These are phyloP conservation scores for Pterocles orientalis DNA, from an alignment of 2,113 vertebrate genomes.

Conservation along the genomic window DNA sequence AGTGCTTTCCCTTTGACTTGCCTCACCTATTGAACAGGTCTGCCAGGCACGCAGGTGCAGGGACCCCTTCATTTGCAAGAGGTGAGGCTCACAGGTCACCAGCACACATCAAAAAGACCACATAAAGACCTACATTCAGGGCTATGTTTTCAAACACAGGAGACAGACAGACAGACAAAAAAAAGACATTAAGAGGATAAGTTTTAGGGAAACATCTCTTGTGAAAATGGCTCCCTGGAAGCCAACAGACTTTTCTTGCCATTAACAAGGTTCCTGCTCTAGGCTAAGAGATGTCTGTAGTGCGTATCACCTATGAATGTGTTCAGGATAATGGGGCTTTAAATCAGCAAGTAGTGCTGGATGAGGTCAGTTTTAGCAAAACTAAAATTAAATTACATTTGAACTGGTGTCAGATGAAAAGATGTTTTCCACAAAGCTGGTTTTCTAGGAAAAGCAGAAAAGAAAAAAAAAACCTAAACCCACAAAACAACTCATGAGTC, in stretches of 20 bases:
- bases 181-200: conserved; percentile 31
- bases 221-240: conserved; percentile 30
- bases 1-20: not conserved
- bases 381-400: conserved; percentile 5
- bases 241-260: conserved; percentile 12
- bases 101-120: conserved; percentile 46
- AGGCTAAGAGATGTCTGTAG: not conserved
- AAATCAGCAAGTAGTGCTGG: not conserved
- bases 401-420: conserved; percentile 3
- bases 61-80: conserved; percentile 17
- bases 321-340: not conserved
- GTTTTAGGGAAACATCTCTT: not conserved
- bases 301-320: not conserved
- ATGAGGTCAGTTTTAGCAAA: not conserved
- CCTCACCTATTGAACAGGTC: not conserved
- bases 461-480: not conserved
- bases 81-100: conserved; percentile 55
- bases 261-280: not conserved
- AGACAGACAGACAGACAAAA: not conserved
- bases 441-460: not conserved
- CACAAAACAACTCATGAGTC: not conserved
- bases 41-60: conserved; percentile 22
- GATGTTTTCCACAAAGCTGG: not conserved
- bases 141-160: conserved; percentile 15
- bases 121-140: conserved; percentile 36